Conservation (phyloP, 2,888 invertebrate species). For the Selenia dentaria region DNA sequence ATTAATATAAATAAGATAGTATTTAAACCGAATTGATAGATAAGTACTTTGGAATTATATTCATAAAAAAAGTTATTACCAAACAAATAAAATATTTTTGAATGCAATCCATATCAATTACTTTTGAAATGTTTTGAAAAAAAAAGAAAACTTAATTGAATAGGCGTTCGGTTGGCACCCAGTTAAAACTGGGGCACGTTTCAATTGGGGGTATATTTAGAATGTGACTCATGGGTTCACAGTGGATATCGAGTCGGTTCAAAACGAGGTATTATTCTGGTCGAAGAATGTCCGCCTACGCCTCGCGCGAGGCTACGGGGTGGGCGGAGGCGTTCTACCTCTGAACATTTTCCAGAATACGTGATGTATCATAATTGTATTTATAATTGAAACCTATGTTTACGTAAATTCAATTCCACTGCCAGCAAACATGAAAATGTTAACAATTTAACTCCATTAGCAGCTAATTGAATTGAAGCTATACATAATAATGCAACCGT, state of each 20-base stretch:
- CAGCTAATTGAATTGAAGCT: background rate
- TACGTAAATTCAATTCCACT: slow-evolving; percentile 8
- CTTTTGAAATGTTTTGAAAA: slow-evolving; percentile 1
- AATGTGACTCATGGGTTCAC: slow-evolving; percentile 69
- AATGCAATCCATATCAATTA: no score
- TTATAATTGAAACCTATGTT: slow-evolving; percentile 20
- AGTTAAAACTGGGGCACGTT: slow-evolving; percentile 64
- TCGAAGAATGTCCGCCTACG: slow-evolving; percentile 70
- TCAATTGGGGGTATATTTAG: slow-evolving; percentile 69
- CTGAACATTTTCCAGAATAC: slow-evolving; percentile 41
- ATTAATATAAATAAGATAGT: no score
- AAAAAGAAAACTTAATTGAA: slow-evolving; percentile 2
- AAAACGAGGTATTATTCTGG: slow-evolving; percentile 67
- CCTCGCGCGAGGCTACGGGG: slow-evolving; percentile 7
- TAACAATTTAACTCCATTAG: slow-evolving; percentile 11
- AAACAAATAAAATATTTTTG: no score
- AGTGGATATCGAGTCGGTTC: slow-evolving; percentile 64
- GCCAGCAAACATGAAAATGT: slow-evolving; percentile 7
- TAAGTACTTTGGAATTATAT: no score
- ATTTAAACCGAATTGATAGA: no score
- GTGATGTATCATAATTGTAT: slow-evolving; percentile 26
- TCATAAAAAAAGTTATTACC: no score
- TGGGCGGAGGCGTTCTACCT: slow-evolving; percentile 16
- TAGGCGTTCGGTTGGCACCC: slow-evolving; percentile 35
- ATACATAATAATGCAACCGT: no score